Evolutionary conservation across 2,797 vertebrate genomes (phyloP), one percentile per base, ranked within the genome.

Genomic region (Hapalemur alaotrensis): DNA sequence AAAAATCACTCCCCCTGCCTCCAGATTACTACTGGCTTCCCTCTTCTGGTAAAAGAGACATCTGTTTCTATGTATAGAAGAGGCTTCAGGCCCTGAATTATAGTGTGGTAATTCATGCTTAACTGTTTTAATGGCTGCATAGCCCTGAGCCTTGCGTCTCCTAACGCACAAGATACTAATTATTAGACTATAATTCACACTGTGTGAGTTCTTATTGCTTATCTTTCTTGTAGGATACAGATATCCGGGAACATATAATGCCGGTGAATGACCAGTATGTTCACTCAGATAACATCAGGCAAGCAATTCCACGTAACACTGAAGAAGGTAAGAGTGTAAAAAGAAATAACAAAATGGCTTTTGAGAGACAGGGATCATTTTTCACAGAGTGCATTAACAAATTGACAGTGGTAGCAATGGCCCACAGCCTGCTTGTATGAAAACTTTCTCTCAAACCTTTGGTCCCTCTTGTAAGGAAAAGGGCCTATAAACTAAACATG

Each of bases 61-160:
- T 96, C 93, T 98, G 97, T 81, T 97, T 98, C 93, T 96, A 78
- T 90, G 52, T 96, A 75, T 96, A 95, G 97, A 97, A 89, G 69
- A 96, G 75, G 89, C 93, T 91, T 57, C 43, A 17, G 94, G 93
- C 94, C 88, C 97, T 95, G 97, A 98, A 78, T 97, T 95, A 95
- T 17, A 70, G 89, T 92, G 92, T 63, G 80, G 93, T 96, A 97
- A 98, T 97, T 98, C 96, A 95, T 20, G 28, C 90, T 95, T 97
- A 91, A 96, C 89, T 97, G 84, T 96, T 95, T 82, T 90, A 94
- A 93, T 86, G 91, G 85, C 87, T 97, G 72, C 84, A 83, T 91
- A 89, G 96, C 90, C 97, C 94, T 96, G 87, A 94, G 83, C 93
- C 89, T n/a, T 23, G 89, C 0, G 0, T 81, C 61, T 96, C 97